Percentiles rank a stretch among this genome's conserved stretches.
These are phyloP conservation scores for Trichonephila clavipes DNA, from an alignment of 1,140 invertebrate species.

Conservation along the genomic window DNA sequence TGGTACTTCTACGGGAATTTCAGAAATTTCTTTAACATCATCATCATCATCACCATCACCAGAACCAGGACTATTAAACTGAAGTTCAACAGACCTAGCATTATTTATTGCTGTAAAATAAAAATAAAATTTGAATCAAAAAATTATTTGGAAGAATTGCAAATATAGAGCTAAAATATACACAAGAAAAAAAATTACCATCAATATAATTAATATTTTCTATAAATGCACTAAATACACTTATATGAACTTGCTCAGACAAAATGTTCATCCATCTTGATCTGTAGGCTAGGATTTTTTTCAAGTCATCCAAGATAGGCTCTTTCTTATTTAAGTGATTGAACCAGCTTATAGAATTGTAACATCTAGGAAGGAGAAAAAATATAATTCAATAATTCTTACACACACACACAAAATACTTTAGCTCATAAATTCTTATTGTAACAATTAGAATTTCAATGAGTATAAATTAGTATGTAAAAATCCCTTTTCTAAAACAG, in stretches of 20 bases:
- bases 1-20: background rate
- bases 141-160: background rate
- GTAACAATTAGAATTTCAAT: too few species aligned
- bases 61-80: background rate
- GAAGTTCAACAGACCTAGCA: background rate
- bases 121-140: background rate
- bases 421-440: too few species aligned
- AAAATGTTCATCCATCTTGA: background rate
- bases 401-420: background rate
- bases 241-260: background rate
- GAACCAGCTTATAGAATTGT: background rate
- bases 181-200: background rate
- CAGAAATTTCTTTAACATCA: constrained; percentile 40
- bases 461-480: too few species aligned
- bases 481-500: too few species aligned
- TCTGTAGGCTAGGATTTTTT: background rate
- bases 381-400: background rate
- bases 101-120: constrained; percentile 18
- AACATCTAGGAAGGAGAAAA: background rate
- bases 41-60: background rate
- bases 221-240: background rate
- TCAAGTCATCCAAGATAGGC: background rate
- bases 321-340: background rate
- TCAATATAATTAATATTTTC: background rate
- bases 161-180: background rate